Evolutionary conservation across 2,888 invertebrate genomes (phyloP), one percentile per base, ranked within the genome.

Genomic region (Margaritifera margaritifera): DNA sequence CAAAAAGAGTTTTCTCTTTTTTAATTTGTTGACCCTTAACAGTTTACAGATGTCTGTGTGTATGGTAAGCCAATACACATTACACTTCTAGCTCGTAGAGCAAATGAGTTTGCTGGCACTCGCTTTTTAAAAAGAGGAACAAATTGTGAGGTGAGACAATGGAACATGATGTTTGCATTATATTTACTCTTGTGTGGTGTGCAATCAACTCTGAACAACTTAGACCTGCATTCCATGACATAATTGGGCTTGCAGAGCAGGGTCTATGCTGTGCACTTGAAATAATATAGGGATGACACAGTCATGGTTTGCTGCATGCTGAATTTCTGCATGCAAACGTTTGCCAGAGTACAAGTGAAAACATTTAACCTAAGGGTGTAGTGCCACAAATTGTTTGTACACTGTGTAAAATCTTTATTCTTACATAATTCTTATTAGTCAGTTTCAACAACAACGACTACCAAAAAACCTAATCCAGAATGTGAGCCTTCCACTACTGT

Each of bases 121-220:
- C 92, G 99, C 81, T 99, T 99, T 90, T 90, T 99, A 19, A 99
- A 99, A 90, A 92, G 99, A 79, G 99, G 99, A 3, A 95, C 98
- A 0, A 99, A 99, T 91, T 95, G 94, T 90, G 77, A 86, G 83
- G 89, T 89, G 74, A 73, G 69, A 60, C 22, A 24, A 50, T 19
- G 20, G n/a, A n/a, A 59, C 24, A 42, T 58, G 42, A 22, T n/a
- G 22, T 59, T 19, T 59, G 6, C 25, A 2, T 24, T 59, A 55
- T 55, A 8, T 6, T 55, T 24, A 55, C 24, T 55, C 6, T 19
- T 55, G 6, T 55, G n/a, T n/a, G 11, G n/a, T 22, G 24, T 24
- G 24, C 55, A 22, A 18, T 55, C n/a, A 55, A 55, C 55, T 3
- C 11, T 55, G 8, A 24, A 24, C 24, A 55, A 1, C 8, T 55